These are phyloP conservation scores for Penaeus monodon DNA, from an alignment of 2,888 invertebrate genomes.

Conservation along the genomic window DNA sequence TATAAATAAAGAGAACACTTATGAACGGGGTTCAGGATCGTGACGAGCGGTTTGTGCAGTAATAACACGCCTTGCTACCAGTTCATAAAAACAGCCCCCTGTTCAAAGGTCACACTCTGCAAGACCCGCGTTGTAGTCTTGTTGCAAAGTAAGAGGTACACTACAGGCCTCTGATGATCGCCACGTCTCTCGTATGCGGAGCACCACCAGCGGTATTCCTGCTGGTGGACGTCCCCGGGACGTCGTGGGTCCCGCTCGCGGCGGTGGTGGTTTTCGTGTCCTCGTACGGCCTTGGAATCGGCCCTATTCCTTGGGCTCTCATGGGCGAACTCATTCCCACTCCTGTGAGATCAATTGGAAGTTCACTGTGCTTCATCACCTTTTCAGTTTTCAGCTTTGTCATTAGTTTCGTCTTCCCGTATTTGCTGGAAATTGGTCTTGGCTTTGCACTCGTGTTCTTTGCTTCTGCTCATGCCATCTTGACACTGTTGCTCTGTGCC, in stretches of 20 bases:
- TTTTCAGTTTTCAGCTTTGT: constrained; percentile 27
- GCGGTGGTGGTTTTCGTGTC: constrained; percentile 65
- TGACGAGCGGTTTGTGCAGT: no score
- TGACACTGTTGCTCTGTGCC: constrained; percentile 14
- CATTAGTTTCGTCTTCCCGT: constrained; percentile 3
- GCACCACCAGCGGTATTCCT: constrained; percentile 3
- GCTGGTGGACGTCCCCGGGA: constrained; percentile 66
- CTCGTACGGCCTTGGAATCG: constrained; percentile 54
- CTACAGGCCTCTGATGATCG: constrained; percentile 69
- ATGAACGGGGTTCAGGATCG: no score
- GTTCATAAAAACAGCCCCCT: no score
- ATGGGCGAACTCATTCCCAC: constrained; percentile 51
- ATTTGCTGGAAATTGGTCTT: constrained; percentile 12
- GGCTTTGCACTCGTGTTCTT: neutral
- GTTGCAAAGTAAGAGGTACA: no score
- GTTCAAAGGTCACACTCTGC: no score
- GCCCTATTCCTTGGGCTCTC: constrained; percentile 49
- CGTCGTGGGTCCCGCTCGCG: constrained; percentile 68
- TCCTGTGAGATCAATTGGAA: constrained; percentile 30
- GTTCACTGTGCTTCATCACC: constrained; percentile 18
- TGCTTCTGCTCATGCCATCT: neutral
- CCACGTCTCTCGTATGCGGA: constrained; percentile 34
- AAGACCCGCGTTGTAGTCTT: no score
- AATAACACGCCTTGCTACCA: no score
- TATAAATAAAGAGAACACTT: no score